phyloP scores from a whole-genome alignment of 2,113 vertebrate genomes.

The Rhodinocichla rosea region DNA sequence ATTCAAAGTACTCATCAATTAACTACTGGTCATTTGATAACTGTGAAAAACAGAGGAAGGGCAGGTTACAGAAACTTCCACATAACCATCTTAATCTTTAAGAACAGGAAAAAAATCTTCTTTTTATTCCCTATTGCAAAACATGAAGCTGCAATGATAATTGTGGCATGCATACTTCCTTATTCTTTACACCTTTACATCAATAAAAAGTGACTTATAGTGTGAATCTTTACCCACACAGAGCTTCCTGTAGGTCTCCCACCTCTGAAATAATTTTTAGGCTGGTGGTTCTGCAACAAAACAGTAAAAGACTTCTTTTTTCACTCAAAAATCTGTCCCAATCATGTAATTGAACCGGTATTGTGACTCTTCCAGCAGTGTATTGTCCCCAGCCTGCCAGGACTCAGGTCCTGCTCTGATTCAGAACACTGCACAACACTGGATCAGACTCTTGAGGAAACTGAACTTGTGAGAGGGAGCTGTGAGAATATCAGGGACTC shows the following conservation, averaged over 20 bases:
- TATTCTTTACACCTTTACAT: neutral
- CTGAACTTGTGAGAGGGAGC: neutral
- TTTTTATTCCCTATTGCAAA: neutral
- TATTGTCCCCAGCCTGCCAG: neutral
- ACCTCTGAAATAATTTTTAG: neutral
- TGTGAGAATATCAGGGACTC: neutral
- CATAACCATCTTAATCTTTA: neutral
- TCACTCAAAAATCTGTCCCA: neutral
- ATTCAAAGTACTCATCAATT: neutral
- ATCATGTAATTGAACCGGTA: neutral
- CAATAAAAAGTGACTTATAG: neutral
- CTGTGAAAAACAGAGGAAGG: neutral
- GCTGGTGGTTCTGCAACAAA: neutral
- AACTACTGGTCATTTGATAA: neutral
- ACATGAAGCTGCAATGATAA: neutral
- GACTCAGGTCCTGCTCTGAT: neutral
- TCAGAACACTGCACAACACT: neutral
- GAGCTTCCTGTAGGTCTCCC: neutral
- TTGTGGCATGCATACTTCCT: neutral
- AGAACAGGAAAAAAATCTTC: neutral
- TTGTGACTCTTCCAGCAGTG: neutral
- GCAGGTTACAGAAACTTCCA: neutral
- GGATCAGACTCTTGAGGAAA: neutral
- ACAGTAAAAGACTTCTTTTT: neutral
- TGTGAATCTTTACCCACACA: neutral